These are phyloP conservation scores for Plebejus argus DNA, from an alignment of 2,888 invertebrate genomes.

Conservation along the genomic window DNA sequence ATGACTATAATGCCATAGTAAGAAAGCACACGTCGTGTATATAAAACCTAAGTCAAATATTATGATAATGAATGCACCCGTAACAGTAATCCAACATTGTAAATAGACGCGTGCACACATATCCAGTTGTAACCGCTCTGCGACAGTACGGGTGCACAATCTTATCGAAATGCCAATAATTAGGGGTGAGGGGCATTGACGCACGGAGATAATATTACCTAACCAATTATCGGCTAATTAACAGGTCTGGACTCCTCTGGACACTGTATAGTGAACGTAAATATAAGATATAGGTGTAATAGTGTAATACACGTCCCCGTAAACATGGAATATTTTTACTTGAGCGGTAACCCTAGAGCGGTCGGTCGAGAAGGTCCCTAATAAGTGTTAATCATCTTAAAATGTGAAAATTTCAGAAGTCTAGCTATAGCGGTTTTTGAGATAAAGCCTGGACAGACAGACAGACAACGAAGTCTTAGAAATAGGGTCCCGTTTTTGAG, in stretches of 20 bases:
- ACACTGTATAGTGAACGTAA: background rate
- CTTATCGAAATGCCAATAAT: constrained; percentile 10
- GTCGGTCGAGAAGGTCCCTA: background rate
- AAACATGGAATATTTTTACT: background rate
- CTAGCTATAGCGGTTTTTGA: too few relatives aligned
- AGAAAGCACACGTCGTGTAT: too few relatives aligned
- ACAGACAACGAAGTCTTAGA: too few relatives aligned
- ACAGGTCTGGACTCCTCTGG: background rate
- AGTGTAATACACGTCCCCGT: background rate
- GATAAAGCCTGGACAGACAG: too few relatives aligned
- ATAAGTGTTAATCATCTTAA: background rate
- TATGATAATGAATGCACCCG: background rate
- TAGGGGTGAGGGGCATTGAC: constrained; percentile 17
- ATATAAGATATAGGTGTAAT: background rate
- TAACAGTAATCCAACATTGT: background rate
- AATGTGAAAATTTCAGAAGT: too few relatives aligned
- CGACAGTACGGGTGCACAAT: background rate
- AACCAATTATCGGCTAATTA: constrained; percentile 9
- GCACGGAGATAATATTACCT: constrained; percentile 14
- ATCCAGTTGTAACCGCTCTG: background rate
- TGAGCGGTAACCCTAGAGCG: background rate
- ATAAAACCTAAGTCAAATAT: background rate
- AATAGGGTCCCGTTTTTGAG: too few relatives aligned
- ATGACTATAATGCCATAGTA: too few relatives aligned
- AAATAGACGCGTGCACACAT: constrained; percentile 2